Evolutionary conservation across 2,888 invertebrate species (phyloP).

Genomic region (Trachelus tabidus): DNA sequence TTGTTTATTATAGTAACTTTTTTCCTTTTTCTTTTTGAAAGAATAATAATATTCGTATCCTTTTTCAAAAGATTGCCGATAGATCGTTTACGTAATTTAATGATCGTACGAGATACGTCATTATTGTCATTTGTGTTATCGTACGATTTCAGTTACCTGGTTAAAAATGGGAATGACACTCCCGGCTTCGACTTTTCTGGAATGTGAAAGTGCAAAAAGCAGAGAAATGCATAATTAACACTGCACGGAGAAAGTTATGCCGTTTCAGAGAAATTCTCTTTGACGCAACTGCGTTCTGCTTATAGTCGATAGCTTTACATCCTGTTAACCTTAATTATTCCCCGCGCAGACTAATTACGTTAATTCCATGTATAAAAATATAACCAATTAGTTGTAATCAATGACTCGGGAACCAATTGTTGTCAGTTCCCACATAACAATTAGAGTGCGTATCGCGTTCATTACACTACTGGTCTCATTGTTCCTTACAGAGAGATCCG

Average conservation of each 20-base stretch:
- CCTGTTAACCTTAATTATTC: not conserved
- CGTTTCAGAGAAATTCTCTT: not conserved
- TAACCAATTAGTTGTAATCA: not conserved
- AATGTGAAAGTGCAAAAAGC: constrained; percentile 4
- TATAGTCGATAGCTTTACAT: not conserved
- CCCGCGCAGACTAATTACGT: not conserved
- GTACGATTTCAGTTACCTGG: not conserved
- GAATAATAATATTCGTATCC: not conserved
- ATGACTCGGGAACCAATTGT: not conserved
- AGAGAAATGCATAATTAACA: not conserved
- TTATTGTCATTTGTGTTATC: not conserved
- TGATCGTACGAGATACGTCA: not conserved
- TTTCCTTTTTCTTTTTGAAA: not conserved
- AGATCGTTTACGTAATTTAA: not conserved
- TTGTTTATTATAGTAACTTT: not conserved
- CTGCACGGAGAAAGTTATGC: constrained; percentile 1
- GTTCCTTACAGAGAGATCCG: constrained; percentile 9
- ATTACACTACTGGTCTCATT: not conserved
- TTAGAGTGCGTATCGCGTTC: not conserved
- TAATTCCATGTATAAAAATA: not conserved
- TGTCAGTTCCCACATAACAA: not conserved
- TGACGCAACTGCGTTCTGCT: not conserved
- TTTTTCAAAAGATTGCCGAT: not conserved
- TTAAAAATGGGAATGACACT: not conserved
- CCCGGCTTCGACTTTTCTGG: not conserved